A percentile compares a stretch with the other conserved stretches of the same genome.
These are phyloP conservation scores for Anolis sagrei DNA, from an alignment of 2,113 vertebrate species.

Conservation along the genomic window DNA sequence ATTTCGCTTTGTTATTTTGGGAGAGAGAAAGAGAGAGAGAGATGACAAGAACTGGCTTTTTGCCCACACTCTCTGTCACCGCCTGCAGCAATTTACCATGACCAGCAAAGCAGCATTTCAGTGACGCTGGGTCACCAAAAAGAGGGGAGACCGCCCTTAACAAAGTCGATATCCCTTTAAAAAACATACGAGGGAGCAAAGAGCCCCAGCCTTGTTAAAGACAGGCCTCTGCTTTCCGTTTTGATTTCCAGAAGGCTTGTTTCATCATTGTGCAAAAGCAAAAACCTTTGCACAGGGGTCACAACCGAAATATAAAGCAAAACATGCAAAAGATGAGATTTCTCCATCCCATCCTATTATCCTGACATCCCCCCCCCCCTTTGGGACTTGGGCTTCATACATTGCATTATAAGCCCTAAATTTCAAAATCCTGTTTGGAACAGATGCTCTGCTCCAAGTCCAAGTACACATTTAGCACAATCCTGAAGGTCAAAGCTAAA, in stretches of 20 bases:
- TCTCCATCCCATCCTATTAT: conserved; percentile 15
- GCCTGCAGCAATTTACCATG: conserved; percentile 30
- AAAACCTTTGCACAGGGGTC: background rate
- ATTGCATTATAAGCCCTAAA: background rate
- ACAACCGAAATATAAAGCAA: background rate
- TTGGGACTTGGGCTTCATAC: background rate
- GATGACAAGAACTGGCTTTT: conserved; percentile 12
- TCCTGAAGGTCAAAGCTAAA: conserved; percentile 75
- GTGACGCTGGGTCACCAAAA: background rate
- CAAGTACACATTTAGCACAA: conserved; percentile 47
- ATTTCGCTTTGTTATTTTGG: background rate
- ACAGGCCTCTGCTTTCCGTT: conserved; percentile 22
- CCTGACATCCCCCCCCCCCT: too few relatives aligned
- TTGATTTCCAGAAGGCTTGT: background rate
- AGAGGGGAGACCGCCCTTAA: fast-evolving
- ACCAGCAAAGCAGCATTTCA: conserved; percentile 34
- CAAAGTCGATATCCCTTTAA: background rate
- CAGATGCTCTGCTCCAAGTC: conserved; percentile 58
- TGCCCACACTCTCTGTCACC: conserved; percentile 21
- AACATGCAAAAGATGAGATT: conserved; percentile 6
- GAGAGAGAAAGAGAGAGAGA: background rate
- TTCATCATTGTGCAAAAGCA: background rate
- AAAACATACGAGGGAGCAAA: background rate
- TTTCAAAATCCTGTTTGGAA: conserved; percentile 32
- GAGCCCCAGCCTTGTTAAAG: background rate